Evolutionary conservation across 2,888 invertebrate genomes (phyloP).

Genomic region (Stenchaetothrips biformis): DNA sequence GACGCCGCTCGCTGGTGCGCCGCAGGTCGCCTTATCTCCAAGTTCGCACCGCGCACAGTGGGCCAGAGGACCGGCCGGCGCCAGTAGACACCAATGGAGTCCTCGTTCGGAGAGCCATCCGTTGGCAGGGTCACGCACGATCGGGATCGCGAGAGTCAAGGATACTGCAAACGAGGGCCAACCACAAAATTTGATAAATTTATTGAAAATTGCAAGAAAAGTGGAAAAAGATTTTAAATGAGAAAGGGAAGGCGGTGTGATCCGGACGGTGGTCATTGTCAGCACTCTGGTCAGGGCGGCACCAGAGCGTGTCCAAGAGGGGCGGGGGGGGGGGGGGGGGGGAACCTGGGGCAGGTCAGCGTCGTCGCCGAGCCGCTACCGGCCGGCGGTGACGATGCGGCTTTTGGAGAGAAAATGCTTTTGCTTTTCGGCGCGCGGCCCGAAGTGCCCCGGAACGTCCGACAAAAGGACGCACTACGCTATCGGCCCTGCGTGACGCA

Average conservation of each 20-base stretch:
- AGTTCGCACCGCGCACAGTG: no score
- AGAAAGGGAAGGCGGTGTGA: background rate
- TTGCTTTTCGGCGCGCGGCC: background rate
- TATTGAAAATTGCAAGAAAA: no score
- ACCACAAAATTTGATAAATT: no score
- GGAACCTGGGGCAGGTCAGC: conserved; percentile 2
- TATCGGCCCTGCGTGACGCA: no score
- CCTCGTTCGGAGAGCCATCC: no score
- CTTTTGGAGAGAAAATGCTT: conserved; percentile 15
- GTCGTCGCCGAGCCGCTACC: background rate
- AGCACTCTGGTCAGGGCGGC: background rate
- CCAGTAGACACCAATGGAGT: no score
- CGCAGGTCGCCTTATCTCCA: no score
- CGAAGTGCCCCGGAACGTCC: background rate
- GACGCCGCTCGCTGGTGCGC: no score
- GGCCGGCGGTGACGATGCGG: background rate
- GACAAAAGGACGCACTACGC: background rate
- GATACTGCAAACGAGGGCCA: no score
- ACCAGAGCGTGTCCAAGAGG: background rate
- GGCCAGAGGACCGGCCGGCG: no score
- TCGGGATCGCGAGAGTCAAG: no score
- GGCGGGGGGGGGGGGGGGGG: background rate
- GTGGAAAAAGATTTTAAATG: background rate
- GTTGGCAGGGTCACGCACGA: no score
- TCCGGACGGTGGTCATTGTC: background rate